Conservation (phyloP, 2,888 invertebrate genomes). For the Ditula angustiorana region DNA sequence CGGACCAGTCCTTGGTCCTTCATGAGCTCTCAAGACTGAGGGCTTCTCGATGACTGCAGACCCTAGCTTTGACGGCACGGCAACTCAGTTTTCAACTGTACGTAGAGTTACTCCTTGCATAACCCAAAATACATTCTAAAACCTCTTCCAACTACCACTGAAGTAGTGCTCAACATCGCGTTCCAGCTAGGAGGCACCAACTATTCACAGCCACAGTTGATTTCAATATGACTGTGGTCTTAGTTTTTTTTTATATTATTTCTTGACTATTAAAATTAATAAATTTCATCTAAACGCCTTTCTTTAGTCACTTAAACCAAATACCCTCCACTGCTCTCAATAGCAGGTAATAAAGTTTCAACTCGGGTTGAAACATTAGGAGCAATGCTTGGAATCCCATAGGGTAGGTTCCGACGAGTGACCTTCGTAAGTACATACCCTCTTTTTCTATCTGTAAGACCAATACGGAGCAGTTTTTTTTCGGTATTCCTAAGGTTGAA, state of each 20-base stretch:
- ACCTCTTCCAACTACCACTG: too few relatives aligned
- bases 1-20: too few relatives aligned
- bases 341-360: constrained; percentile 32
- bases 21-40: too few relatives aligned
- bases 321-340: constrained; percentile 15
- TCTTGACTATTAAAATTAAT: not conserved
- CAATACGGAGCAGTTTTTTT: not conserved
- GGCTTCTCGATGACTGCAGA: too few relatives aligned
- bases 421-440: constrained; percentile 5
- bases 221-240: too few relatives aligned
- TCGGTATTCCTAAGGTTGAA: not conserved
- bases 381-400: constrained; percentile 27
- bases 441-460: constrained; percentile 5
- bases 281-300: not conserved
- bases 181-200: too few relatives aligned
- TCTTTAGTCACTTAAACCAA: constrained; percentile 6
- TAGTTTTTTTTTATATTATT: not conserved
- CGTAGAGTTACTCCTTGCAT: too few relatives aligned
- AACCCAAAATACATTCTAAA: too few relatives aligned
- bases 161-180: too few relatives aligned
- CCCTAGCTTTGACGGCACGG: too few relatives aligned
- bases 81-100: too few relatives aligned
- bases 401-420: constrained; percentile 11
- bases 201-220: too few relatives aligned
- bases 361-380: constrained; percentile 30